phyloP scores from a whole-genome alignment of 2,797 vertebrate genomes.

The Onychomys torridus region DNA sequence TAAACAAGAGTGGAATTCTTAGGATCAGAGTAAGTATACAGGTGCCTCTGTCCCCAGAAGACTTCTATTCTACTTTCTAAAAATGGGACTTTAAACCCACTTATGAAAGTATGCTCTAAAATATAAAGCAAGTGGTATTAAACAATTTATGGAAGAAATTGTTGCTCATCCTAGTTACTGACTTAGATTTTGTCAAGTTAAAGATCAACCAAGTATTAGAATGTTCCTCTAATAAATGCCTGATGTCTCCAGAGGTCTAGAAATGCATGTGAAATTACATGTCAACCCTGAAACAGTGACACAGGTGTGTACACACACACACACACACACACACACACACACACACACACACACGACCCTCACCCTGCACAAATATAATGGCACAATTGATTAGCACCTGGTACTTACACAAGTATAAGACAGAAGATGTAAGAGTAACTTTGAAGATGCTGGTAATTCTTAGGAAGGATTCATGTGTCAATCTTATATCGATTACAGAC shows the following conservation, averaged over 20 bases:
- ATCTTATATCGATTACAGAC: background rate
- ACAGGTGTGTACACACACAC: background rate
- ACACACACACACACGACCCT: background rate
- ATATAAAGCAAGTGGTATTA: conserved; percentile 24
- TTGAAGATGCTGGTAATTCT: background rate
- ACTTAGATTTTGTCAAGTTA: conserved; percentile 57
- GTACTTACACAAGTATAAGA: background rate
- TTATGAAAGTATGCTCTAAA: conserved; percentile 51
- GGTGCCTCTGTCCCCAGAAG: conserved; percentile 52
- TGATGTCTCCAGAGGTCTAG: conserved; percentile 1
- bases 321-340: no score
- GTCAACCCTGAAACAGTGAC: background rate
- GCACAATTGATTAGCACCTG: background rate
- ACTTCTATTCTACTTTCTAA: conserved; percentile 55
- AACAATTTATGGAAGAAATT: background rate
- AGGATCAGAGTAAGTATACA: conserved; percentile 3
- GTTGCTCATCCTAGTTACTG: conserved; percentile 30
- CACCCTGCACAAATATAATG: background rate
- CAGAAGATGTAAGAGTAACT: background rate
- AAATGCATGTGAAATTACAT: conserved; percentile 47
- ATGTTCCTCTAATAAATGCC: conserved; percentile 32
- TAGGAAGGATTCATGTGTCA: conserved; percentile 31
- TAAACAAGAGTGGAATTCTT: background rate
- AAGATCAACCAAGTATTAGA: background rate
- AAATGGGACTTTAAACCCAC: background rate